phyloP scores from a whole-genome alignment of 2,888 invertebrate genomes.

The Oscheius sp. region DNA sequence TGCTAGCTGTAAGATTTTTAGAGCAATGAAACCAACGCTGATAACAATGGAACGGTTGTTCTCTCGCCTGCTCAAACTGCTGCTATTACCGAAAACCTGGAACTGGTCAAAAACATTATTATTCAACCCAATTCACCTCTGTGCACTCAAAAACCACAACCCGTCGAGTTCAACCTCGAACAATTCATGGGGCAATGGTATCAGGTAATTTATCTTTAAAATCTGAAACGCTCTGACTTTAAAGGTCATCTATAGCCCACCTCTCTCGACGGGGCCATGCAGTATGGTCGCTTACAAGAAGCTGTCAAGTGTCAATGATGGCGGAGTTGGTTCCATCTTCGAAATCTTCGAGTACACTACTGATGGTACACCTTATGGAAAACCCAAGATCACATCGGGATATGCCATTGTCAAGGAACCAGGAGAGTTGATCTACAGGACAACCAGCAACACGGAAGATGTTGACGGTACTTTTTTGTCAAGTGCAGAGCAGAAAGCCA shows the following conservation, averaged over 20 bases:
- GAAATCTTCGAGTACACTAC: constrained; percentile 73
- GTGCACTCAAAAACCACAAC: constrained; percentile 72
- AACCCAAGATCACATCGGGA: constrained; percentile 72
- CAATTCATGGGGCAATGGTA: constrained; percentile 73
- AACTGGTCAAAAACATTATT: constrained; percentile 72
- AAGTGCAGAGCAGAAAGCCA: too few species aligned
- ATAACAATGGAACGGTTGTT: constrained; percentile 52
- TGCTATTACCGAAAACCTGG: constrained; percentile 71
- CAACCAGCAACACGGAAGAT: constrained; percentile 72
- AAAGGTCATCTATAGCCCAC: constrained; percentile 72
- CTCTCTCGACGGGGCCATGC: constrained; percentile 71
- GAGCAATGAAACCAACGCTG: constrained; percentile 52
- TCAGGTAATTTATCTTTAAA: constrained; percentile 51
- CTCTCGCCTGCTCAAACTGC: constrained; percentile 67
- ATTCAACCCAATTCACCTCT: constrained; percentile 72
- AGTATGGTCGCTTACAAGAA: constrained; percentile 73
- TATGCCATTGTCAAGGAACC: constrained; percentile 72
- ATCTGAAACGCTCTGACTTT: background rate
- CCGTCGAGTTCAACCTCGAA: constrained; percentile 70
- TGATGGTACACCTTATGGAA: constrained; percentile 73
- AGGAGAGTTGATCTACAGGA: constrained; percentile 73
- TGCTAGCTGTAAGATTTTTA: constrained; percentile 26
- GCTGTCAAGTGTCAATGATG: constrained; percentile 68
- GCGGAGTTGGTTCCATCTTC: constrained; percentile 69
- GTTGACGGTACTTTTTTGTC: constrained; percentile 64